Conservation (phyloP, 2,888 invertebrate species). For the Epistrophe grossulariae region DNA sequence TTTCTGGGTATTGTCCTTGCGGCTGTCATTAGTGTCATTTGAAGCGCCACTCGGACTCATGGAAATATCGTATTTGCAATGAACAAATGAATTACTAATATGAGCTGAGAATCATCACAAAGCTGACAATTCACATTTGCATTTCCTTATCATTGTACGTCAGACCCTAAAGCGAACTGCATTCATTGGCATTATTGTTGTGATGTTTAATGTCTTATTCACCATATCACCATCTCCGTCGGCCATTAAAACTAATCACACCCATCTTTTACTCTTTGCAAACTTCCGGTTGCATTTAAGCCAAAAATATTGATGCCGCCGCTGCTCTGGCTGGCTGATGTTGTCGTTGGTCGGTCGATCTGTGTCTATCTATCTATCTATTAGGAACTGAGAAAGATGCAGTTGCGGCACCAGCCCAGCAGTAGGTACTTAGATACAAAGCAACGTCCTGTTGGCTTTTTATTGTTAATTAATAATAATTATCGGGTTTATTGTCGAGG, state of each 20-base stretch:
- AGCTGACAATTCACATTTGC: slow-evolving; percentile 15
- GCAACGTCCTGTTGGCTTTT: slow-evolving; percentile 49
- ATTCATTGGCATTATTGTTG: neutral
- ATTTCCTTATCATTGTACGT: slow-evolving; percentile 10
- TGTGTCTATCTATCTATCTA: neutral
- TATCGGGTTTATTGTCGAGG: slow-evolving; percentile 64
- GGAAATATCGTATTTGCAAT: neutral
- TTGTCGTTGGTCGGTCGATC: neutral
- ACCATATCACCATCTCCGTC: neutral
- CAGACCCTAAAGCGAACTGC: neutral
- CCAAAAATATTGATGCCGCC: slow-evolving; percentile 19
- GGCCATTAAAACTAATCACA: slow-evolving; percentile 63
- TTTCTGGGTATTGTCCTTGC: slow-evolving; percentile 40
- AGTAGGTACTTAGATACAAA: neutral
- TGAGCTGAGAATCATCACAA: neutral
- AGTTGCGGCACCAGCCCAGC: neutral
- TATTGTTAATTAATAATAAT: slow-evolving; percentile 71
- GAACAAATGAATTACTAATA: slow-evolving; percentile 11
- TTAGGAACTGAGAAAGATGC: neutral
- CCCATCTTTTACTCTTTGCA: slow-evolving; percentile 39
- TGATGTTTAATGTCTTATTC: slow-evolving; percentile 29
- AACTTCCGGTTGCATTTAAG: slow-evolving; percentile 49
- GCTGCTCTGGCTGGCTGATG: slow-evolving; percentile 6
- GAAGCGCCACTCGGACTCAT: slow-evolving; percentile 13
- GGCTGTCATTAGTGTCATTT: slow-evolving; percentile 27